A percentile compares a stretch with the other conserved stretches of the same genome.
These are phyloP conservation scores for Mamestra brassicae DNA, from an alignment of 2,888 invertebrate genomes.

Conservation along the genomic window DNA sequence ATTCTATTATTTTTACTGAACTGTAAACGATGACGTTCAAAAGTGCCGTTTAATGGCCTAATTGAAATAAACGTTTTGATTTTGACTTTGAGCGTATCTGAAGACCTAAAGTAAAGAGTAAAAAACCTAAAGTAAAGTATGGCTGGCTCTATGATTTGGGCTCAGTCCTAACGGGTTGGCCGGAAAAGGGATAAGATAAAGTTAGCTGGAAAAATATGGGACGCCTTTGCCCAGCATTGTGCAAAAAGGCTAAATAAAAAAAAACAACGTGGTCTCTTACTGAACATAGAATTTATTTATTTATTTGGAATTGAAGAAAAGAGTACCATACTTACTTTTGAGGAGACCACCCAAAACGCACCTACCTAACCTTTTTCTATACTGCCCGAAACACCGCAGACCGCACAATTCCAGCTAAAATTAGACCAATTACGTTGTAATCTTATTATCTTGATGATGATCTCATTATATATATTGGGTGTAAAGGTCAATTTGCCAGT, in stretches of 20 bases:
- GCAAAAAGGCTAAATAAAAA: background rate
- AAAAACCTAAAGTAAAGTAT: too few relatives aligned
- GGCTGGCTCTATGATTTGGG: too few relatives aligned
- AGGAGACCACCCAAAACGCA: slow-evolving; percentile 13
- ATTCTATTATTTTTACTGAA: too few relatives aligned
- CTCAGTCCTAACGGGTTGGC: too few relatives aligned
- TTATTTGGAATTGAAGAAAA: background rate
- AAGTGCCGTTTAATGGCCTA: too few relatives aligned
- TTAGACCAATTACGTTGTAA: slow-evolving; percentile 51
- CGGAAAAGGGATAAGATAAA: too few relatives aligned
- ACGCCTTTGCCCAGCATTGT: too few relatives aligned
- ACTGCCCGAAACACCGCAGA: slow-evolving; percentile 11
- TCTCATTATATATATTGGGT: slow-evolving; percentile 55
- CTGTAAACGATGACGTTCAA: too few relatives aligned
- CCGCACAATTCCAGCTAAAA: slow-evolving; percentile 31
- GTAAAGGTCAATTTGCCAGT: slow-evolving; percentile 57
- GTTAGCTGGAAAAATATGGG: too few relatives aligned
- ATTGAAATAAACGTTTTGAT: too few relatives aligned
- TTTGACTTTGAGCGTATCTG: too few relatives aligned
- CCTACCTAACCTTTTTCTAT: slow-evolving; percentile 8
- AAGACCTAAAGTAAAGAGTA: too few relatives aligned
- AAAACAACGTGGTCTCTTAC: background rate
- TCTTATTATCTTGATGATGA: slow-evolving; percentile 57
- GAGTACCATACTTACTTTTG: background rate
- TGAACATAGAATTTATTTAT: background rate